A percentile compares a stretch with the other conserved stretches of the same genome.
Conservation (phyloP, 2,888 invertebrate genomes). For the Agrotis exclamationis region DNA sequence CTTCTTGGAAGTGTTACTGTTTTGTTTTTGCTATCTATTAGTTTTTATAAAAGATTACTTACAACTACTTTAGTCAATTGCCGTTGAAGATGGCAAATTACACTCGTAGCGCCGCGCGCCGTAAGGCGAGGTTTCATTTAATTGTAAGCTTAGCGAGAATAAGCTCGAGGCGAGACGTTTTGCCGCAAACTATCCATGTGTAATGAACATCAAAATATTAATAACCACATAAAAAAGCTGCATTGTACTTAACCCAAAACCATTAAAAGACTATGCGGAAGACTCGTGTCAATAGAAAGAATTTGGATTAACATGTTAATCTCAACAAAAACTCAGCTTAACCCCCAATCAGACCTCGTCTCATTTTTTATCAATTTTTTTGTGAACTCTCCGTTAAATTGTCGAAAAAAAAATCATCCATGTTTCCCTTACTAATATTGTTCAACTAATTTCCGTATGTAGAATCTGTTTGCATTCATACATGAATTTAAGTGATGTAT, state of each 20-base stretch:
- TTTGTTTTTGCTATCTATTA: conserved; percentile 33
- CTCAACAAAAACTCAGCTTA: conserved; percentile 25
- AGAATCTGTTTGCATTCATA: conserved; percentile 34
- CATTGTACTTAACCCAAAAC: neutral
- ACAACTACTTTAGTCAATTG: conserved; percentile 22
- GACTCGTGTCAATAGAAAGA: neutral
- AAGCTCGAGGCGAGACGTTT: too few species aligned
- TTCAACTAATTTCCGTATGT: conserved; percentile 50
- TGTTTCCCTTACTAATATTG: conserved; percentile 37
- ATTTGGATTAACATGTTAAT: conserved; percentile 8
- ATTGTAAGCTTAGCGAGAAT: neutral
- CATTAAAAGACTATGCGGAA: conserved; percentile 22
- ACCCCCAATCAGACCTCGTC: conserved; percentile 33
- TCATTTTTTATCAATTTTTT: conserved; percentile 45
- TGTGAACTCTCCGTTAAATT: conserved; percentile 46
- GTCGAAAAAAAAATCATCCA: conserved; percentile 18
- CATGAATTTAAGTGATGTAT: conserved; percentile 23
- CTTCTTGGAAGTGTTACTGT: conserved; percentile 47
- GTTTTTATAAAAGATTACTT: conserved; percentile 32
- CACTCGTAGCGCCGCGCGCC: conserved; percentile 45
- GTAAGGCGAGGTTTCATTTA: conserved; percentile 30
- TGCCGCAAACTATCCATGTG: neutral
- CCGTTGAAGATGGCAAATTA: conserved; percentile 34
- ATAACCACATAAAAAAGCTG: neutral
- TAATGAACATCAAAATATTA: neutral